Conservation (phyloP, 2,113 vertebrate genomes). For the Hylia prasina region DNA sequence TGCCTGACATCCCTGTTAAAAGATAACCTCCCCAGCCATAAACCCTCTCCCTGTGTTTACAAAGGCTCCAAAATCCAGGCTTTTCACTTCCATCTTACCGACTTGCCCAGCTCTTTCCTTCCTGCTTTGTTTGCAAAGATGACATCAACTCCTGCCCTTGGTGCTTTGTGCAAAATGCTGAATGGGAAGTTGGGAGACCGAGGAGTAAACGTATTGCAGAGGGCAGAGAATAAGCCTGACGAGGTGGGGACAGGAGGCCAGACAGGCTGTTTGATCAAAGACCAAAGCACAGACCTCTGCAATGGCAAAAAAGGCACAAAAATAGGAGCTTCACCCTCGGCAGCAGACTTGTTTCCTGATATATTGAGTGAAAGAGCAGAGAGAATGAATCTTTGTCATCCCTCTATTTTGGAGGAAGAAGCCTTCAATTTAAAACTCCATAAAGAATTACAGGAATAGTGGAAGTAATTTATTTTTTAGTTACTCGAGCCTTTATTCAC, state of each 20-base stretch:
- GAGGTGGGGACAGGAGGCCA: neutral
- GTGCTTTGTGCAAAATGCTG: neutral
- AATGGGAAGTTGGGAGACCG: neutral
- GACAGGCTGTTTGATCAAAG: conserved; percentile 12
- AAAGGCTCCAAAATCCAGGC: neutral
- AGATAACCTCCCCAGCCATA: neutral
- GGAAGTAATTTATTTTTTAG: conserved; percentile 44
- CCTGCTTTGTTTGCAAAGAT: neutral
- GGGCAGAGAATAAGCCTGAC: neutral
- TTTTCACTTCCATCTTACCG: neutral
- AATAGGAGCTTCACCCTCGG: conserved; percentile 28
- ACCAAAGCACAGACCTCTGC: neutral
- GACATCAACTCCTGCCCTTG: neutral
- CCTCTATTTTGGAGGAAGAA: conserved; percentile 15
- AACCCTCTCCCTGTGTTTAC: neutral
- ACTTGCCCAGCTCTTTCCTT: neutral
- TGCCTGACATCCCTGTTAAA: neutral
- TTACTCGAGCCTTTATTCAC: neutral
- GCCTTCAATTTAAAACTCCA: conserved; percentile 43
- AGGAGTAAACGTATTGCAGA: neutral
- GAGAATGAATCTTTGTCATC: conserved; percentile 51
- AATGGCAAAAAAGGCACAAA: neutral
- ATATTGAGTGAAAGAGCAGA: neutral
- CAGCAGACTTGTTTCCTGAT: conserved; percentile 16
- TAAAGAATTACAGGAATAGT: conserved; percentile 15